These are phyloP conservation scores for Trissolcus brochymenae DNA, from an alignment of 2,888 invertebrate species.

Conservation along the genomic window DNA sequence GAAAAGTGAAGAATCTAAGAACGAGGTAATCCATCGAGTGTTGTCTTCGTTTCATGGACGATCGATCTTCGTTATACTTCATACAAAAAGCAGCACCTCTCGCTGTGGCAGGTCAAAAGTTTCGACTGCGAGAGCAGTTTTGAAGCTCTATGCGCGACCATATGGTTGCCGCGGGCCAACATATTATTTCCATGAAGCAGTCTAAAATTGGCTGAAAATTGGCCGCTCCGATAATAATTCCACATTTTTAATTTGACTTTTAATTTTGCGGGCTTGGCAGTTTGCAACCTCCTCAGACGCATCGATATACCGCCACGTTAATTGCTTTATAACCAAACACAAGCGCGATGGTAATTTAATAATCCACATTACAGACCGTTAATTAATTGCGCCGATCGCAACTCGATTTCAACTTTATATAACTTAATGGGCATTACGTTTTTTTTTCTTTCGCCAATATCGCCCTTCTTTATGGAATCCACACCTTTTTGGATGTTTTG, in stretches of 20 bases:
- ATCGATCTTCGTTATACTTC: slow-evolving; percentile 60
- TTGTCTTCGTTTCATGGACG: slow-evolving; percentile 47
- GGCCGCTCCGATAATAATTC: slow-evolving; percentile 67
- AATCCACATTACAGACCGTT: slow-evolving; percentile 32
- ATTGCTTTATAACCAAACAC: slow-evolving; percentile 45
- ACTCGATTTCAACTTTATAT: slow-evolving; percentile 39
- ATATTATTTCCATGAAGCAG: slow-evolving; percentile 70
- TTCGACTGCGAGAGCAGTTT: slow-evolving; percentile 30
- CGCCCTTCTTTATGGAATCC: slow-evolving; percentile 1
- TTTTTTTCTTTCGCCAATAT: neutral
- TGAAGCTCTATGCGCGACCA: slow-evolving; percentile 64
- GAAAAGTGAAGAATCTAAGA: slow-evolving; percentile 44
- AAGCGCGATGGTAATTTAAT: slow-evolving; percentile 47
- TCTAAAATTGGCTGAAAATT: slow-evolving; percentile 74
- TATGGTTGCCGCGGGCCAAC: slow-evolving; percentile 74
- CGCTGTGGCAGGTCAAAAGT: slow-evolving; percentile 48
- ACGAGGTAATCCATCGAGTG: slow-evolving; percentile 32
- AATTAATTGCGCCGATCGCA: slow-evolving; percentile 46
- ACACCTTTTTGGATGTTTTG: slow-evolving; percentile 4
- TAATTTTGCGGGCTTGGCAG: slow-evolving; percentile 64
- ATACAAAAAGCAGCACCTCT: slow-evolving; percentile 21
- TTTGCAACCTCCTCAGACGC: slow-evolving; percentile 46
- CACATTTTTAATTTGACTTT: slow-evolving; percentile 75
- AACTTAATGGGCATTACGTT: slow-evolving; percentile 35
- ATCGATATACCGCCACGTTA: slow-evolving; percentile 28